These are phyloP conservation scores for Loxodonta africana DNA, from an alignment of 2,113 vertebrate genomes.

Conservation along the genomic window DNA sequence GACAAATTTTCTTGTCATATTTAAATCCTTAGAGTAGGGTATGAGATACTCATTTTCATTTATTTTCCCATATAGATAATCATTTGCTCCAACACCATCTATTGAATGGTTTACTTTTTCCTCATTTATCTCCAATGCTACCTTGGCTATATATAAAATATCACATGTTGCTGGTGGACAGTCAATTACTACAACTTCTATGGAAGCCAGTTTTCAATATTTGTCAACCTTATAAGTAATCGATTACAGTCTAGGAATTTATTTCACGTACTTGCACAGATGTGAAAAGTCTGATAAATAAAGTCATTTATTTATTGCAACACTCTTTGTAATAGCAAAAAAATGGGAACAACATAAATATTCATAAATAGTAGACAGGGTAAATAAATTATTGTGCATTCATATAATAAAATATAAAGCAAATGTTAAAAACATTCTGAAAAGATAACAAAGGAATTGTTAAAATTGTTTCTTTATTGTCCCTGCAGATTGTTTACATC, in stretches of 20 bases:
- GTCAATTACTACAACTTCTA: not conserved
- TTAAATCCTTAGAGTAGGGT: not conserved
- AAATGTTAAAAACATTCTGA: not conserved
- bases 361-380: not conserved
- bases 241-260: not conserved
- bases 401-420: not conserved
- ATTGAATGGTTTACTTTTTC: not conserved
- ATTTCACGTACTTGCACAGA: not conserved
- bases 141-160: not conserved
- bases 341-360: not conserved
- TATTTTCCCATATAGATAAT: not conserved
- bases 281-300: not conserved
- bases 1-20: not conserved
- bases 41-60: not conserved
- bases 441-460: not conserved
- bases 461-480: not conserved
- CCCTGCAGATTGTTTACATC: conserved; percentile 59
- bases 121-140: not conserved
- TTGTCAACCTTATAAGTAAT: not conserved
- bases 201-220: not conserved
- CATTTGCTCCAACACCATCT: not conserved
- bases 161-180: not conserved
- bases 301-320: not conserved
- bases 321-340: not conserved
- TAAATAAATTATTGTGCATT: not conserved